phyloP scores from a whole-genome alignment of 2,888 invertebrate species.

The Ochropleura plecta region DNA sequence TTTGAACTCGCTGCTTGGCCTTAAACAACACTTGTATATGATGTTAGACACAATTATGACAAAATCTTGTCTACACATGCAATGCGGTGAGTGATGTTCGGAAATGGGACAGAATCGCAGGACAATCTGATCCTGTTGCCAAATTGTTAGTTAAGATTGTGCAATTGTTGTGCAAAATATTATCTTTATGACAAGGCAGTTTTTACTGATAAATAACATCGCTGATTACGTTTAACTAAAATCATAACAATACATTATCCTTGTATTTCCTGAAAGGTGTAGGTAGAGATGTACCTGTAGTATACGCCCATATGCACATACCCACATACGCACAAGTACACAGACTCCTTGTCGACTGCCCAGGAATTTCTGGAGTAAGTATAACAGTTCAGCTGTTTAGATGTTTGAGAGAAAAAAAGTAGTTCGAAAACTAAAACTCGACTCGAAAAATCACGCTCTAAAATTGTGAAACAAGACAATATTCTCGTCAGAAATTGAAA shows the following conservation, averaged over 20 bases:
- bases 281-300: background rate
- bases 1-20: background rate
- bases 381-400: background rate
- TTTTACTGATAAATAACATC: constrained; percentile 1
- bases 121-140: constrained; percentile 8
- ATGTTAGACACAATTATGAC: background rate
- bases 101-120: background rate
- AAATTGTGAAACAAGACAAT: no score
- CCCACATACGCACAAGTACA: no score
- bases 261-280: background rate
- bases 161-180: constrained; percentile 13
- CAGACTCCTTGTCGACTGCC: background rate
- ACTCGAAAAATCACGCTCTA: no score
- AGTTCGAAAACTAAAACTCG: no score
- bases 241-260: background rate
- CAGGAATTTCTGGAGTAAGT: background rate
- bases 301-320: background rate
- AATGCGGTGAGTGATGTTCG: background rate
- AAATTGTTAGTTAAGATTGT: constrained; percentile 12
- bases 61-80: background rate
- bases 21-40: background rate
- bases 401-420: background rate
- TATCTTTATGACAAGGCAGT: constrained; percentile 26
- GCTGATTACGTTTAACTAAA: background rate
- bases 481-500: no score